These are phyloP conservation scores for Agapostemon virescens DNA, from an alignment of 2,888 invertebrate species.

Conservation along the genomic window DNA sequence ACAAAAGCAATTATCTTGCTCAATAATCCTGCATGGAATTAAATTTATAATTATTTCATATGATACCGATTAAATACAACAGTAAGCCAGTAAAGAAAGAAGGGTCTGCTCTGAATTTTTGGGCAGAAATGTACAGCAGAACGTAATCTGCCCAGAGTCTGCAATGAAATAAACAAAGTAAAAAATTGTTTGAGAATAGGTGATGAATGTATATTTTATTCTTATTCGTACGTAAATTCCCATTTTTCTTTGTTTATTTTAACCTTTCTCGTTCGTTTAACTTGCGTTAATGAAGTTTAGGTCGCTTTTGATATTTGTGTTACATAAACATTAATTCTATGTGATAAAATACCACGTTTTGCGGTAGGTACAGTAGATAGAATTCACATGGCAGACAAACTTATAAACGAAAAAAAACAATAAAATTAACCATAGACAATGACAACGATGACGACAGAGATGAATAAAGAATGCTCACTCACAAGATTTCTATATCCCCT, in stretches of 20 bases:
- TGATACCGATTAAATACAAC: constrained; percentile 70
- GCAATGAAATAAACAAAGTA: constrained; percentile 26
- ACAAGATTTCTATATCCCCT: too few species aligned
- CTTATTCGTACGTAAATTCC: constrained; percentile 39
- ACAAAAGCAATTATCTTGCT: neutral
- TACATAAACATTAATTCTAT: neutral
- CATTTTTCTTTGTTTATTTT: constrained; percentile 26
- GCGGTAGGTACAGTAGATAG: constrained; percentile 1
- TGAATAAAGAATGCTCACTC: too few species aligned
- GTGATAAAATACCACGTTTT: neutral
- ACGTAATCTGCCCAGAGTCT: constrained; percentile 39
- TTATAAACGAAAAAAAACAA: too few species aligned
- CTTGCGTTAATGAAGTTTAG: neutral
- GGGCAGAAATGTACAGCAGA: neutral
- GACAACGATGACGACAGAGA: too few species aligned
- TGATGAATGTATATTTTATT: neutral
- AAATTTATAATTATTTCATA: neutral
- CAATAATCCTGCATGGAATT: neutral
- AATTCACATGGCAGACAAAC: neutral
- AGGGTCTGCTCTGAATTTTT: constrained; percentile 48
- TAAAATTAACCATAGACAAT: too few species aligned
- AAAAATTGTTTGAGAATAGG: neutral
- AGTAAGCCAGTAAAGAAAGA: constrained; percentile 71
- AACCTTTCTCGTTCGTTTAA: neutral
- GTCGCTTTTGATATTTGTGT: neutral